Conservation (phyloP, 2,888 invertebrate species). For the Drosophila peninsularis region DNA sequence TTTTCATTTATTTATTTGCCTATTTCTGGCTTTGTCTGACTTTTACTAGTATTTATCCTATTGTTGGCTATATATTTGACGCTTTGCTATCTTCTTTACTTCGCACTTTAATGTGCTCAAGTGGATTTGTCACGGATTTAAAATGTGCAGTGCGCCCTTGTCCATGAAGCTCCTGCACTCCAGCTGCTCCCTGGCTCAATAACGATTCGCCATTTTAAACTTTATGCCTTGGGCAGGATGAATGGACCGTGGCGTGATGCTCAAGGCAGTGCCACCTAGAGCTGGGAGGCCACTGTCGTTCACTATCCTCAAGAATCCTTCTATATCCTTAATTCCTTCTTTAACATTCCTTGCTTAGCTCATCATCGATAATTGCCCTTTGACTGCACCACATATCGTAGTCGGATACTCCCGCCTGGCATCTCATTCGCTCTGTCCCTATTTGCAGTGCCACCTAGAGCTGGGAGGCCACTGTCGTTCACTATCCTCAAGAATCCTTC, state of each 20-base stretch:
- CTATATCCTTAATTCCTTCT: background rate
- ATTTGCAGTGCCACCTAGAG: background rate
- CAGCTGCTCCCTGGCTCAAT: background rate
- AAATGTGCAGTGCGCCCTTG: conserved; percentile 2
- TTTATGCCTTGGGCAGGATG: background rate
- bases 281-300: background rate
- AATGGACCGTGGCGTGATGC: background rate
- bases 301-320: too few species aligned
- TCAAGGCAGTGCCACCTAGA: background rate
- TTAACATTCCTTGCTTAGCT: too few species aligned
- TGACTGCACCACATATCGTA: too few species aligned
- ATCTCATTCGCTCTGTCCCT: background rate
- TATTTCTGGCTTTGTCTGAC: conserved; percentile 35
- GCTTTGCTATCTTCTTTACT: conserved; percentile 1
- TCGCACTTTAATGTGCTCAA: conserved; percentile 23
- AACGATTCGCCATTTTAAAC: background rate
- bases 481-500: too few species aligned
- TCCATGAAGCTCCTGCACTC: background rate
- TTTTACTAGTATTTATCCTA: conserved; percentile 36
- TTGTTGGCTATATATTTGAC: conserved; percentile 14
- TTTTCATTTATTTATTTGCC: conserved; percentile 26
- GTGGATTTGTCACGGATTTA: conserved; percentile 46
- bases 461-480: background rate
- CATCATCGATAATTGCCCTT: too few species aligned
- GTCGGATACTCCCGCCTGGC: background rate